These are phyloP conservation scores for Pogonocichla stellata DNA, from an alignment of 2,113 vertebrate species.

Conservation along the genomic window DNA sequence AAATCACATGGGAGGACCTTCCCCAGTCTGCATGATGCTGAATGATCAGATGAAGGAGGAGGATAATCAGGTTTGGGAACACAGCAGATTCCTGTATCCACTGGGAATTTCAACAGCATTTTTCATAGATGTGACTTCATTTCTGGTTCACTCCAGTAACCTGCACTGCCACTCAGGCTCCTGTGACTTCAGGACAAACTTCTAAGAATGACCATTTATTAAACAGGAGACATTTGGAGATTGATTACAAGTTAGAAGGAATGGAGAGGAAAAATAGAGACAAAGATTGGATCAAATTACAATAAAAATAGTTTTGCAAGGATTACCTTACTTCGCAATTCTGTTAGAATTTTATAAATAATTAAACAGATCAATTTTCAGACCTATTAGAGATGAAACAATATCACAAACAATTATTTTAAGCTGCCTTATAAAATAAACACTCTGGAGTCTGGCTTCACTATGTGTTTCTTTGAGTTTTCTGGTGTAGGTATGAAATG, in stretches of 20 bases:
- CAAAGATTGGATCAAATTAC: background rate
- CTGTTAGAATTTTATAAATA: background rate
- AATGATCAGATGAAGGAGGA: background rate
- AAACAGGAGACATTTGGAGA: background rate
- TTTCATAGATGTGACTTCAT: background rate
- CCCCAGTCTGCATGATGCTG: background rate
- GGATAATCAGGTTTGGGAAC: background rate
- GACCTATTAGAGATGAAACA: background rate
- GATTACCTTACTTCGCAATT: background rate
- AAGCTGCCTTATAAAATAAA: background rate
- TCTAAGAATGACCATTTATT: background rate
- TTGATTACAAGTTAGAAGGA: background rate
- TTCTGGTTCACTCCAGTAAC: background rate
- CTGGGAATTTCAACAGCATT: background rate
- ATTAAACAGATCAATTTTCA: background rate
- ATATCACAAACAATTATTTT: background rate
- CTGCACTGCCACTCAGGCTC: background rate
- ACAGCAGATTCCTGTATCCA: background rate
- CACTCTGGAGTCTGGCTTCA: background rate
- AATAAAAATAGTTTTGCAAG: background rate
- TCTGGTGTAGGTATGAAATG: background rate
- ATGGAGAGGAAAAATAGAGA: background rate
- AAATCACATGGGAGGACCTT: background rate
- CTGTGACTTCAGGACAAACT: background rate
- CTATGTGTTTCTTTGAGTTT: background rate